A percentile compares a stretch with the other conserved stretches of the same genome.
These are phyloP conservation scores for Scaptomyza montana DNA, from an alignment of 1,140 invertebrate species.

Conservation along the genomic window DNA sequence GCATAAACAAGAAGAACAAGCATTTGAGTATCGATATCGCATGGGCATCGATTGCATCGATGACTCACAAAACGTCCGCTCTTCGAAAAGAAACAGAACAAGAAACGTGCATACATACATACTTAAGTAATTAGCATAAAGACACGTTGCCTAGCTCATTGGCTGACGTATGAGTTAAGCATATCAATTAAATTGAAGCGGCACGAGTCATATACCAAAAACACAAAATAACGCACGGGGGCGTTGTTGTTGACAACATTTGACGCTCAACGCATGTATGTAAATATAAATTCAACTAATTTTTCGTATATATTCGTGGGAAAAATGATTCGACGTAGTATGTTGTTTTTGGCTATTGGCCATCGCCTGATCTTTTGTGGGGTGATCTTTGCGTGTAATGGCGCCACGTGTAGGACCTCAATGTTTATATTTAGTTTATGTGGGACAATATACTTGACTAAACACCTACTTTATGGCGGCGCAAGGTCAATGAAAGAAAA, in stretches of 20 bases:
- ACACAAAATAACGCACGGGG: slow-evolving; percentile 40
- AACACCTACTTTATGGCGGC: slow-evolving; percentile 21
- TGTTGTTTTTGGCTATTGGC: slow-evolving; percentile 25
- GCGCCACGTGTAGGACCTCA: slow-evolving; percentile 45
- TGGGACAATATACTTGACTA: slow-evolving; percentile 12
- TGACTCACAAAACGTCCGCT: slow-evolving; percentile 47
- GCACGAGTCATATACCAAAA: slow-evolving; percentile 38
- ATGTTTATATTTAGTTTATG: slow-evolving; percentile 3
- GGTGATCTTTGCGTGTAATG: slow-evolving; percentile 15
- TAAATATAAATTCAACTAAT: slow-evolving; percentile 32
- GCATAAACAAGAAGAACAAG: slow-evolving; percentile 33
- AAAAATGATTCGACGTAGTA: slow-evolving; percentile 16
- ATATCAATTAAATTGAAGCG: slow-evolving; percentile 44
- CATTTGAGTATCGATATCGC: slow-evolving; percentile 23
- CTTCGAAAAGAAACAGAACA: background rate
- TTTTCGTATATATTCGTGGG: slow-evolving; percentile 29
- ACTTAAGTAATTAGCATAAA: slow-evolving; percentile 55
- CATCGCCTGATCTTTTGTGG: background rate
- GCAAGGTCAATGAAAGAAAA: slow-evolving; percentile 44
- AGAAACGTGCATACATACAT: slow-evolving; percentile 1
- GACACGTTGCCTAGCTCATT: slow-evolving; percentile 64
- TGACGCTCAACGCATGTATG: slow-evolving; percentile 59
- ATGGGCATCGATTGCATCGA: slow-evolving; percentile 19
- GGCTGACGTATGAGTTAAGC: slow-evolving; percentile 59
- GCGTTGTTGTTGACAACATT: slow-evolving; percentile 58